phyloP scores from a whole-genome alignment of 1,140 invertebrate species.

The Zaprionus camerounensis region DNA sequence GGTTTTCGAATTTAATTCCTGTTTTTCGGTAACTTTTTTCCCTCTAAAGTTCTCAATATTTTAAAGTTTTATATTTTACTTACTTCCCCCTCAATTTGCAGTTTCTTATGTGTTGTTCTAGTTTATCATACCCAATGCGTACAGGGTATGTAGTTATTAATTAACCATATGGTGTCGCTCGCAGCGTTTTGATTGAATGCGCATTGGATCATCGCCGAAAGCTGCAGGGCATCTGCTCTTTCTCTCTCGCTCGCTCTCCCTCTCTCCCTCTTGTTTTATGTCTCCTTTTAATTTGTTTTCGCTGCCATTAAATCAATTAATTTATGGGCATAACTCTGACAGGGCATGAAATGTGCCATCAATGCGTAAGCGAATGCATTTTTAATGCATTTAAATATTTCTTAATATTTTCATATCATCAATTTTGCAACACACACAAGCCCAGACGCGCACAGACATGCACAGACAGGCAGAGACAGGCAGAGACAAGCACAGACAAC shows the following conservation, averaged over 20 bases:
- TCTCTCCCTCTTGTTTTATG: background rate
- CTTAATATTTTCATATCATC: constrained; percentile 19
- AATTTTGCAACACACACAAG: background rate
- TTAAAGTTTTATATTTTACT: background rate
- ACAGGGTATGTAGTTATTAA: constrained; percentile 8
- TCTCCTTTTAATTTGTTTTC: constrained; percentile 52
- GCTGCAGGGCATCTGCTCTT: constrained; percentile 11
- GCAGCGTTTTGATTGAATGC: constrained; percentile 26
- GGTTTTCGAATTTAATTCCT: background rate
- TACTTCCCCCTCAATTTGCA: background rate
- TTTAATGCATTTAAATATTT: constrained; percentile 63
- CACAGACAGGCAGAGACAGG: background rate
- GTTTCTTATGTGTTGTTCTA: background rate
- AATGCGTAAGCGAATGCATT: constrained; percentile 59
- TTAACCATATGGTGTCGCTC: constrained; percentile 29
- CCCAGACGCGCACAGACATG: background rate
- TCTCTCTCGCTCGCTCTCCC: background rate
- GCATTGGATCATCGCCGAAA: constrained; percentile 11
- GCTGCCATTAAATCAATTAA: constrained; percentile 62
- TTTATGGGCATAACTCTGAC: constrained; percentile 68
- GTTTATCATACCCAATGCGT: background rate
- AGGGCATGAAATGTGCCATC: constrained; percentile 54
- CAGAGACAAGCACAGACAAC: background rate
- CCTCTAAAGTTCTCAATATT: no score
- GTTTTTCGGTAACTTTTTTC: no score